A percentile compares a stretch with the other conserved stretches of the same genome.
phyloP scores from a whole-genome alignment of 2,888 invertebrate genomes.

The Agrochola litura region DNA sequence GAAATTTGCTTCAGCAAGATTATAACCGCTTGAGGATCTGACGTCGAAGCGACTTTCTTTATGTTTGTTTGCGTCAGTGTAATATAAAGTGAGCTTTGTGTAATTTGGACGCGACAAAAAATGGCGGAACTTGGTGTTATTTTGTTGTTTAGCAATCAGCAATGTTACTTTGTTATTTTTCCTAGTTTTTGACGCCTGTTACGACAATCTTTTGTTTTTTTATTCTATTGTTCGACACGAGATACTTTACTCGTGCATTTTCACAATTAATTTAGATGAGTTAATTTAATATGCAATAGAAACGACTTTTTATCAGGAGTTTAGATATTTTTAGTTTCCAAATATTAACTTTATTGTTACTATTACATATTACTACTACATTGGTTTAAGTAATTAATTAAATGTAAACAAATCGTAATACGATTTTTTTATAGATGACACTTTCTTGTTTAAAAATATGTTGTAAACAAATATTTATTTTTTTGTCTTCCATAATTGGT shows the following conservation, averaged over 20 bases:
- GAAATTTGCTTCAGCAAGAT: slow-evolving; percentile 65
- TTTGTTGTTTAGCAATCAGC: slow-evolving; percentile 40
- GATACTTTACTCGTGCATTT: neutral
- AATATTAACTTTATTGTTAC: neutral
- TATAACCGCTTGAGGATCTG: slow-evolving; percentile 61
- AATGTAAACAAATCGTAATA: too few species aligned
- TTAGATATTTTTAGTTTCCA: neutral
- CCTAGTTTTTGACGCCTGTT: neutral
- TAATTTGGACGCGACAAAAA: slow-evolving; percentile 59
- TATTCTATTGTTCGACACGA: neutral
- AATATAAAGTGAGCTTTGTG: slow-evolving; percentile 58
- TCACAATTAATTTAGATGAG: neutral
- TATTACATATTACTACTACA: too few species aligned
- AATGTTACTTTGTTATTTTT: slow-evolving; percentile 10
- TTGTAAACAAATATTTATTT: too few species aligned
- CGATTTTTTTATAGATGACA: too few species aligned
- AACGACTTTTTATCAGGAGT: neutral
- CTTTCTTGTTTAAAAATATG: too few species aligned
- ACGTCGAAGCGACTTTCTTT: slow-evolving; percentile 53
- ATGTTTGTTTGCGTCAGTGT: slow-evolving; percentile 56
- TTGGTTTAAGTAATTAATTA: too few species aligned
- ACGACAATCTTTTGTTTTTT: neutral
- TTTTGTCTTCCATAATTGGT: too few species aligned
- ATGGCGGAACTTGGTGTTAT: slow-evolving; percentile 43
- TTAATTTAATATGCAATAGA: neutral